These are phyloP conservation scores for Hyaena hyaena DNA, from an alignment of 2,113 vertebrate genomes.

Conservation along the genomic window DNA sequence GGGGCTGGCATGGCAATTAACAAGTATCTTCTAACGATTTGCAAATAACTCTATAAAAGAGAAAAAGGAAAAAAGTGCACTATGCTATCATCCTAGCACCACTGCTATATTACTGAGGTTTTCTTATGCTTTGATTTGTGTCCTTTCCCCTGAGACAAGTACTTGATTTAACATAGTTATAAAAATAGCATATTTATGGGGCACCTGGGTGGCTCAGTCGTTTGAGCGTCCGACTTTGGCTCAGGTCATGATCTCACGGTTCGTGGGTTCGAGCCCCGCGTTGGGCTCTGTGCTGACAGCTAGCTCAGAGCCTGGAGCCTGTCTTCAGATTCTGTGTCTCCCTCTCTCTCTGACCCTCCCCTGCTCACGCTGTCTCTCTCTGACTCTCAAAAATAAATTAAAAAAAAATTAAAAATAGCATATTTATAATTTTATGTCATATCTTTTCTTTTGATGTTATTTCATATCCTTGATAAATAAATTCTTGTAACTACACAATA, in stretches of 20 bases:
- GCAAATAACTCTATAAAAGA: background rate
- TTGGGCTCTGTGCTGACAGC: too few species aligned
- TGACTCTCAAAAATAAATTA: too few species aligned
- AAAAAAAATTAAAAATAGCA: background rate
- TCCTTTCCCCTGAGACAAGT: background rate
- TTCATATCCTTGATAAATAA: background rate
- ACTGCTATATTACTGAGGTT: background rate
- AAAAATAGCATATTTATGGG: background rate
- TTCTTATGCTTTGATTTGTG: background rate
- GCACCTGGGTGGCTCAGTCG: too few species aligned
- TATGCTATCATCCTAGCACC: background rate
- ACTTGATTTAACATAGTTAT: background rate
- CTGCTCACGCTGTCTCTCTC: too few species aligned
- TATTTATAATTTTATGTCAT: background rate
- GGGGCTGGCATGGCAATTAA: background rate
- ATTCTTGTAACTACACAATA: background rate
- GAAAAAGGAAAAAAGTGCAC: background rate
- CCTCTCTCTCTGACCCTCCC: too few species aligned
- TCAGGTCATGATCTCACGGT: too few species aligned
- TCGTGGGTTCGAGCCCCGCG: too few species aligned
- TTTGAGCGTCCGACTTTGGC: too few species aligned
- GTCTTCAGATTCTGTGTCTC: too few species aligned
- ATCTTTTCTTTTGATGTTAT: background rate
- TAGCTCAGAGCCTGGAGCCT: too few species aligned
- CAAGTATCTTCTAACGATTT: background rate